Conservation (phyloP, 2,888 invertebrate species). For the Malachius bipustulatus region DNA sequence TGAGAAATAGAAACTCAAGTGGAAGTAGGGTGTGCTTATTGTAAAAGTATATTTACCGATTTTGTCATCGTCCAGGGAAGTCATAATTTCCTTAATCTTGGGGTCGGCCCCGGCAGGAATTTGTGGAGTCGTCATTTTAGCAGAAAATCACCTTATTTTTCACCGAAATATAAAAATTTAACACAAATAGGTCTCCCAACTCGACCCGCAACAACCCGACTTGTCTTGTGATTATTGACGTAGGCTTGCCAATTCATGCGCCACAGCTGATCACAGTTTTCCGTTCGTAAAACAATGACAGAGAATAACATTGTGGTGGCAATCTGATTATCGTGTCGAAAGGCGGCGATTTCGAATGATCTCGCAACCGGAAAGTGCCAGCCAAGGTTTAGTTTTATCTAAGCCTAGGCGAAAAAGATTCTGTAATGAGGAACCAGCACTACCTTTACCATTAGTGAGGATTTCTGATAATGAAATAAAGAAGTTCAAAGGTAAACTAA, state of each 20-base stretch:
- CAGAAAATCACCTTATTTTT: no score
- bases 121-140: conserved; percentile 22
- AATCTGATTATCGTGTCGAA: no score
- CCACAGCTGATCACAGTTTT: conserved; percentile 16
- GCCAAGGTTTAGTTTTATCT: no score
- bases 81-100: conserved; percentile 60
- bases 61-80: conserved; percentile 70
- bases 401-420: conserved; percentile 22
- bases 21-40: not conserved
- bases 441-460: conserved; percentile 35
- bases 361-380: no score
- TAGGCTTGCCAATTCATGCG: conserved; percentile 4
- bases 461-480: conserved; percentile 38
- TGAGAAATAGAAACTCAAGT: not conserved
- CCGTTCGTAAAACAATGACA: conserved; percentile 7
- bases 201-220: not conserved
- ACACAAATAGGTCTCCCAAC: no score
- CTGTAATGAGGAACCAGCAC: conserved; percentile 31
- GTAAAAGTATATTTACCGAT: conserved; percentile 50
- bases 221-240: conserved; percentile 15
- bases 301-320: conserved; percentile 6
- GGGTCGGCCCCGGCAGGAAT: conserved; percentile 30
- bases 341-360: no score
- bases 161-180: no score
- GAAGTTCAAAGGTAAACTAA: conserved; percentile 51